Evolutionary conservation across 2,888 invertebrate species (phyloP).

Genomic region (Ecliptopera silaceata): DNA sequence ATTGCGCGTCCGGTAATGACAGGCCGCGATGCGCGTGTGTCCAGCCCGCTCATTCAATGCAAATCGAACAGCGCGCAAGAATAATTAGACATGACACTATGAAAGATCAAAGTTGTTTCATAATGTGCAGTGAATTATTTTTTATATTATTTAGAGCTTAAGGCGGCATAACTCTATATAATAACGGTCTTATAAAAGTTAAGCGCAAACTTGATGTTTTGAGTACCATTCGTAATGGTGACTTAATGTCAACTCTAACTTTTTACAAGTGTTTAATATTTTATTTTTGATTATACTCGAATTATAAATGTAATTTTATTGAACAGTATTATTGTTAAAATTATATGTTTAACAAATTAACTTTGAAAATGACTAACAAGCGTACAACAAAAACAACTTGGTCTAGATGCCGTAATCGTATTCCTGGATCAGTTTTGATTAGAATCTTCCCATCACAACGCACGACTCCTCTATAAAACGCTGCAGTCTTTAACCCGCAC

Average conservation of each 20-base stretch:
- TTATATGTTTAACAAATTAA: background rate
- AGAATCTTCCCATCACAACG: constrained; percentile 42
- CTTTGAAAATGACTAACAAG: background rate
- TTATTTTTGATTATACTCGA: too few relatives aligned
- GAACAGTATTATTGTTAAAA: too few relatives aligned
- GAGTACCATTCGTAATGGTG: too few relatives aligned
- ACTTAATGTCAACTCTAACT: too few relatives aligned
- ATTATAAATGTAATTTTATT: too few relatives aligned
- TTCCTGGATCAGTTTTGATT: constrained; percentile 30
- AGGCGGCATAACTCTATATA: background rate
- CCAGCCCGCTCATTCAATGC: constrained; percentile 81
- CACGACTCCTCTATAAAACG: constrained; percentile 52
- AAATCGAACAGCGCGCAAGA: constrained; percentile 58
- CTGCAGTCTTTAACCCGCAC: constrained; percentile 52
- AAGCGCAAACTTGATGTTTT: too few relatives aligned
- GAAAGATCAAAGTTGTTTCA: constrained; percentile 28
- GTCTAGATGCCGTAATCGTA: constrained; percentile 22
- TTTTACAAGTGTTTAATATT: too few relatives aligned
- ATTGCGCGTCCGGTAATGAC: constrained; percentile 77
- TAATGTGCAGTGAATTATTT: constrained; percentile 17
- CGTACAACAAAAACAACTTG: constrained; percentile 12
- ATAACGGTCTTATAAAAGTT: too few relatives aligned
- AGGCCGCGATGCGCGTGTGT: constrained; percentile 72
- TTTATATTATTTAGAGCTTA: constrained; percentile 5
- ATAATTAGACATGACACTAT: constrained; percentile 61